phyloP scores from a whole-genome alignment of 2,113 vertebrate genomes.

The Toxotes chatareus region DNA sequence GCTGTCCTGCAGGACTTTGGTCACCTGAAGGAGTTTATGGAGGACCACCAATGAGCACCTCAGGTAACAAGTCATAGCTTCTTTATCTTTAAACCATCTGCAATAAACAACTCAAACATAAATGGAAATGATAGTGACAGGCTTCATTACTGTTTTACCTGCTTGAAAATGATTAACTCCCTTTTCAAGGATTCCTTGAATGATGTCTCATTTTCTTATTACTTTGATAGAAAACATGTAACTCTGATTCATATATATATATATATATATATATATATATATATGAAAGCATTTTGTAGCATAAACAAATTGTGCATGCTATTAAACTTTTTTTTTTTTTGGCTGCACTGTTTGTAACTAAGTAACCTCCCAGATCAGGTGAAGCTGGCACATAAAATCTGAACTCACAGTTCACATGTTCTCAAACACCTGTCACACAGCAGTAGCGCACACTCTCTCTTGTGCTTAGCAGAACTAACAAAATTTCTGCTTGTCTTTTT shows the following conservation, averaged over 20 bases:
- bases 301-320: neutral
- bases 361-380: conserved; percentile 30
- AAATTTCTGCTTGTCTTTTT: neutral
- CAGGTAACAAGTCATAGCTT: neutral
- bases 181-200: neutral
- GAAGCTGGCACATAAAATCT: neutral
- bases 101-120: neutral
- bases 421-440: neutral
- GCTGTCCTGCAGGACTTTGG: conserved; percentile 12
- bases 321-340: neutral
- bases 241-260: neutral
- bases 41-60: neutral
- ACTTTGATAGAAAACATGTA: neutral
- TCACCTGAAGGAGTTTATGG: neutral
- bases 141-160: conserved; percentile 6
- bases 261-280: neutral
- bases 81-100: neutral
- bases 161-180: conserved; percentile 32
- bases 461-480: fast-evolving
- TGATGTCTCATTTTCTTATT: neutral
- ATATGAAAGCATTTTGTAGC: neutral
- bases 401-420: neutral
- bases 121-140: neutral
- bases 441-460: neutral
- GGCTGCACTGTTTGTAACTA: neutral